These are phyloP conservation scores for Lepus timidus DNA, from an alignment of 2,113 vertebrate species.

Conservation along the genomic window DNA sequence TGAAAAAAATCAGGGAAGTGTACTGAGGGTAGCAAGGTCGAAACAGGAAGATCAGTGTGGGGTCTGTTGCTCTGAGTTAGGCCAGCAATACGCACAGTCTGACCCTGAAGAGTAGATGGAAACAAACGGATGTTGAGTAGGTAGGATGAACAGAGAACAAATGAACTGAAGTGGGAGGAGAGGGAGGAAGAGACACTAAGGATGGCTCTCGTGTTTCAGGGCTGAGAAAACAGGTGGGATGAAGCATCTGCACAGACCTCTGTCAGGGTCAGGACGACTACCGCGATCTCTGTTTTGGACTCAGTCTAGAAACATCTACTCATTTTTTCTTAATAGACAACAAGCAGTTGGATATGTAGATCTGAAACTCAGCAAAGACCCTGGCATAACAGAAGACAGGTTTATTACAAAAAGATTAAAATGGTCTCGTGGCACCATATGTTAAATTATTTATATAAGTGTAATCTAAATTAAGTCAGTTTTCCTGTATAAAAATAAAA, in stretches of 20 bases:
- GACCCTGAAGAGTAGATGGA: background rate
- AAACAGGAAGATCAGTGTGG: background rate
- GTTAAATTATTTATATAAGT: background rate
- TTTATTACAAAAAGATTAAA: constrained; percentile 11
- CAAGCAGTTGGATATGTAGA: background rate
- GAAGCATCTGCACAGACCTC: background rate
- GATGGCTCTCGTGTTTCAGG: fast-evolving
- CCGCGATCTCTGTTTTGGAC: background rate
- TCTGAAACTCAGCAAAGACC: background rate
- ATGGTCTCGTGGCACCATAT: background rate
- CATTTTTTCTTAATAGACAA: background rate
- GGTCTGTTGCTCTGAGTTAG: background rate
- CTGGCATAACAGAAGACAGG: background rate
- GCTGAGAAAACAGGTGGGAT: background rate
- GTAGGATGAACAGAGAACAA: background rate
- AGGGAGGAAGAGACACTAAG: background rate
- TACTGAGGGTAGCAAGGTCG: background rate
- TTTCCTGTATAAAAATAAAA: constrained; percentile 44
- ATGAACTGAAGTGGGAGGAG: background rate
- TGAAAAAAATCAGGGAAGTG: background rate
- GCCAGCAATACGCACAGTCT: background rate
- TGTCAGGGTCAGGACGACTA: background rate
- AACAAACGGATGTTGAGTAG: background rate
- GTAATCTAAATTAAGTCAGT: background rate
- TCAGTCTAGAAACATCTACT: background rate